Conservation (phyloP, 1,140 invertebrate species). For the Andrena cerasifolii region DNA sequence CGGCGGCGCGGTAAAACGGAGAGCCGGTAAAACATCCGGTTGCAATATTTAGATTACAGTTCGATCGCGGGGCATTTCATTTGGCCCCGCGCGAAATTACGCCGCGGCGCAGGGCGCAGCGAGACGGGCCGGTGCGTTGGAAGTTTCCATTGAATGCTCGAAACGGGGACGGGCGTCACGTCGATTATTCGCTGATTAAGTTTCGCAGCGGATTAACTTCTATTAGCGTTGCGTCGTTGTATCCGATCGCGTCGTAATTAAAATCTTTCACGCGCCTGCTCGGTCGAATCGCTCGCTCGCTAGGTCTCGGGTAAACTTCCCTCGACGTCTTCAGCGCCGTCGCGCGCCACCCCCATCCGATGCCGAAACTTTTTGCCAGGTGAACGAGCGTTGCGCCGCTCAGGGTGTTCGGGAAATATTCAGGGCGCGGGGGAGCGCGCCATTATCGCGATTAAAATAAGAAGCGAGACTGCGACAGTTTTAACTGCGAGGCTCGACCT, state of each 20-base stretch:
- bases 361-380: conserved; percentile 30
- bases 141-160: background rate
- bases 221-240: background rate
- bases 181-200: conserved; percentile 16
- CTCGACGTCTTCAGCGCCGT: background rate
- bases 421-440: background rate
- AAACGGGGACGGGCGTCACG: background rate
- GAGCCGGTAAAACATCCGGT: conserved; percentile 19
- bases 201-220: background rate
- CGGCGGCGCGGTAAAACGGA: conserved; percentile 1
- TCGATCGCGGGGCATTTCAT: conserved; percentile 2
- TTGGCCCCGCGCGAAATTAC: conserved; percentile 2
- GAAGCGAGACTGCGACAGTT: conserved; percentile 38
- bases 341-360: background rate
- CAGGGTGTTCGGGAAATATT: conserved; percentile 21
- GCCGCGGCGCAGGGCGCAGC: background rate
- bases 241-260: conserved; percentile 45
- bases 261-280: conserved; percentile 14
- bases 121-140: no score
- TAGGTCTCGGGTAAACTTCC: background rate
- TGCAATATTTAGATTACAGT: conserved; percentile 40
- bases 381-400: background rate
- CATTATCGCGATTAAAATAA: conserved; percentile 65
- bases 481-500: conserved; percentile 17
- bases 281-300: background rate